These are phyloP conservation scores for Megalurothrips usitatus DNA, from an alignment of 2,888 invertebrate species.

Conservation along the genomic window DNA sequence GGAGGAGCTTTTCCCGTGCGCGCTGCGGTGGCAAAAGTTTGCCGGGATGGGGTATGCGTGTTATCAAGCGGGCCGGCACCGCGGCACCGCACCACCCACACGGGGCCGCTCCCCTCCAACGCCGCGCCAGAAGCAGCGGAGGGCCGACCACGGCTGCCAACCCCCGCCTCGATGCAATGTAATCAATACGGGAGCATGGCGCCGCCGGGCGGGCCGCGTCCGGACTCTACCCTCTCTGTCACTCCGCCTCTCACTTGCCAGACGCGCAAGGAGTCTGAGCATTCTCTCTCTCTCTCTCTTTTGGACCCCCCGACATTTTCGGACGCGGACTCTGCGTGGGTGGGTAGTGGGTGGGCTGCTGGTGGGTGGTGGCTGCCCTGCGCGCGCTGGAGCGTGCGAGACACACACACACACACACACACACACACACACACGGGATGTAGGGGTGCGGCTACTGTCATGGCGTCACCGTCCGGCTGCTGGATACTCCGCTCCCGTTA, in stretches of 20 bases:
- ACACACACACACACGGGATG: too few relatives aligned
- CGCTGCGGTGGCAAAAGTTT: too few relatives aligned
- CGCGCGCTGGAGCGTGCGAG: neutral
- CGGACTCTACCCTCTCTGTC: neutral
- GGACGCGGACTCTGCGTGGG: neutral
- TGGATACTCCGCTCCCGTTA: too few relatives aligned
- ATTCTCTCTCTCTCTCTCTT: neutral
- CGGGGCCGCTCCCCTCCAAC: neutral
- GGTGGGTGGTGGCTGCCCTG: slow-evolving; percentile 6
- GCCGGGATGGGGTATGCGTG: too few relatives aligned
- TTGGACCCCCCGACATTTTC: neutral
- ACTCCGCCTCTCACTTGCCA: neutral
- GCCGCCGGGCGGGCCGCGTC: neutral
- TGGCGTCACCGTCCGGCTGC: too few relatives aligned
- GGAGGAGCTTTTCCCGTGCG: neutral
- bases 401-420: too few relatives aligned
- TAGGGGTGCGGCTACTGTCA: too few relatives aligned
- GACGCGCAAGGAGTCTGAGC: neutral
- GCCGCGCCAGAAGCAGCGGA: neutral
- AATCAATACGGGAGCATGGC: slow-evolving; percentile 19
- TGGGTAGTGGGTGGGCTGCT: neutral
- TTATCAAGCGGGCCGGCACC: too few relatives aligned
- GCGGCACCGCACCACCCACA: neutral
- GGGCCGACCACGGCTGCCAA: neutral
- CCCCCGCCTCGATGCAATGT: neutral